Evolutionary conservation across 2,113 vertebrate species (phyloP).

Genomic region (Prietella phreatophila): DNA sequence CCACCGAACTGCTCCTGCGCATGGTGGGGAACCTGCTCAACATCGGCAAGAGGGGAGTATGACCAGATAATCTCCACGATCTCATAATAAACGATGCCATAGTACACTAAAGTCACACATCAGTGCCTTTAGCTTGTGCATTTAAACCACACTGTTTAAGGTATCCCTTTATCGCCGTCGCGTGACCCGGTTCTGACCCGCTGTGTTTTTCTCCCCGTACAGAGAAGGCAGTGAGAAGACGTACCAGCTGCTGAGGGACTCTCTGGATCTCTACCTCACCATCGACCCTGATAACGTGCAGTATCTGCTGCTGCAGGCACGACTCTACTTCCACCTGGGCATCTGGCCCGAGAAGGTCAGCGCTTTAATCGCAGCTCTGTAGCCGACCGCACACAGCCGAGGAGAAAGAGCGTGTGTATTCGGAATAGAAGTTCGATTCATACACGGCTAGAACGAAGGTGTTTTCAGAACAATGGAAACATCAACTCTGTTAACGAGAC

Average conservation of each 20-base stretch:
- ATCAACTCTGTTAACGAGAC: too few relatives aligned
- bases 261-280: constrained; percentile 93
- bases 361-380: not conserved
- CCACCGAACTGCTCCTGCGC: constrained; percentile 88
- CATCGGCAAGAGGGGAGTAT: constrained; percentile 85
- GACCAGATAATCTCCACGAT: not conserved
- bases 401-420: not conserved
- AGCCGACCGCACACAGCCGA: not conserved
- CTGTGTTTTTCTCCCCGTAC: constrained; percentile 15
- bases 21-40: constrained; percentile 98
- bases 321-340: constrained; percentile 96
- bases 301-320: constrained; percentile 91
- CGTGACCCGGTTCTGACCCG: not conserved
- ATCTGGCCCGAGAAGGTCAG: constrained; percentile 99
- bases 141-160: not conserved
- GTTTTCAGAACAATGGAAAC: too few relatives aligned
- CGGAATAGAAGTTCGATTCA: not conserved
- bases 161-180: not conserved
- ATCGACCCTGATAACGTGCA: constrained; percentile 97
- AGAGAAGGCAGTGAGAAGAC: constrained; percentile 96
- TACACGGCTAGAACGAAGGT: too few relatives aligned
- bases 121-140: not conserved
- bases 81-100: not conserved
- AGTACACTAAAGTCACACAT: not conserved
- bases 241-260: constrained; percentile 94